Conservation (phyloP, 2,888 invertebrate species). For the Romanomermis culicivorax region DNA sequence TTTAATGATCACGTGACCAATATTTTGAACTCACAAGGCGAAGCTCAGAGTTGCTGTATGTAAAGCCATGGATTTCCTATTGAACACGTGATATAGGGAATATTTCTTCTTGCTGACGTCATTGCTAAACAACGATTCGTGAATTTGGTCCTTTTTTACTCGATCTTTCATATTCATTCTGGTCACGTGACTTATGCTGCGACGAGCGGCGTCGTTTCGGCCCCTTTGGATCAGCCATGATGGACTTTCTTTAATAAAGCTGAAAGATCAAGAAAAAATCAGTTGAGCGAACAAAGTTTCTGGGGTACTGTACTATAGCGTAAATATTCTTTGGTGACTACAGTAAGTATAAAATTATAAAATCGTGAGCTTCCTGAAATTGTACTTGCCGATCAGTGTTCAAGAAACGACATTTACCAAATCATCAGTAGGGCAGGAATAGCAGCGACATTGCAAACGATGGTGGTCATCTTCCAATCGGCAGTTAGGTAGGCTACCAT, state of each 20-base stretch:
- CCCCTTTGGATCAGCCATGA: constrained; percentile 1
- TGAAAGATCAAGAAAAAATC: neutral
- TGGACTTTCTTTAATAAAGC: constrained; percentile 2
- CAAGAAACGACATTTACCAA: neutral
- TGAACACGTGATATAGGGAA: neutral
- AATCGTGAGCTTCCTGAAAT: too few species aligned
- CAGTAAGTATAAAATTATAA: too few species aligned
- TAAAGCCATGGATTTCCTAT: neutral
- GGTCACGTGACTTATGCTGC: neutral
- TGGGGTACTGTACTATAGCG: too few species aligned
- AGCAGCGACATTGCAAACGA: neutral
- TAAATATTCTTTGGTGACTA: too few species aligned
- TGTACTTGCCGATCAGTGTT: too few species aligned
- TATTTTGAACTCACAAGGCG: neutral
- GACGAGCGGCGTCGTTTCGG: neutral
- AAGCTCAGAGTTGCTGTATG: neutral
- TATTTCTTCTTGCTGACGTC: neutral
- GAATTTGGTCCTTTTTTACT: neutral
- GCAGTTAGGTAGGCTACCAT: neutral
- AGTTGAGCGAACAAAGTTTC: too few species aligned
- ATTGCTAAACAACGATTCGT: neutral
- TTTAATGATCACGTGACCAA: too few species aligned
- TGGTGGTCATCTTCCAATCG: neutral
- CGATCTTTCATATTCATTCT: neutral
- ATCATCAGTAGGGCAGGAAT: neutral